These are phyloP conservation scores for Apaloderma vittatum DNA, from an alignment of 2,113 vertebrate genomes.

Conservation along the genomic window DNA sequence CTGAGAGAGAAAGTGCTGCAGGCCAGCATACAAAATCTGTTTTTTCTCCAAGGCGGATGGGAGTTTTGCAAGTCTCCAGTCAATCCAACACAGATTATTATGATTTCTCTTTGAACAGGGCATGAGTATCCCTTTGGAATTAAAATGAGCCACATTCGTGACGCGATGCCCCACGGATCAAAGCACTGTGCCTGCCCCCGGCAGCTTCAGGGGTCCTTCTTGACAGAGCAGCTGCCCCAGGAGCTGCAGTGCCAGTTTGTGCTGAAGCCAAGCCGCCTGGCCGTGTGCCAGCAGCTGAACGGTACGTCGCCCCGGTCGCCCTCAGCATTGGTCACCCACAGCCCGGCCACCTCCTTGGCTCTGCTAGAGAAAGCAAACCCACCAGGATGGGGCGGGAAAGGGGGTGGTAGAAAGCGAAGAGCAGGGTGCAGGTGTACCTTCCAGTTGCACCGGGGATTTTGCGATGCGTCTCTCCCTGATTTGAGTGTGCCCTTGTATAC, in stretches of 20 bases:
- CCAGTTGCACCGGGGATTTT: background rate
- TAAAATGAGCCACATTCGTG: constrained; percentile 94
- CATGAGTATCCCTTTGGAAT: constrained; percentile 96
- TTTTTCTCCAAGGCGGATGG: constrained; percentile 11
- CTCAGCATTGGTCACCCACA: background rate
- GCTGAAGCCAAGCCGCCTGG: constrained; percentile 87
- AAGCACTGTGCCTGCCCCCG: constrained; percentile 76
- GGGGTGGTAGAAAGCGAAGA: background rate
- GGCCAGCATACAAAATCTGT: background rate
- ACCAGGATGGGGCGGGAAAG: background rate
- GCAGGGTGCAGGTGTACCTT: background rate
- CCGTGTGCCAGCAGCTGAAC: constrained; percentile 72
- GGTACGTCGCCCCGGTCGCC: constrained; percentile 74
- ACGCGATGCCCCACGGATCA: constrained; percentile 76
- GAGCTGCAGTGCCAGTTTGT: constrained; percentile 96
- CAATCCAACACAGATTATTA: constrained; percentile 15
- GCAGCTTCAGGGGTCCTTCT: constrained; percentile 83
- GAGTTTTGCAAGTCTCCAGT: background rate
- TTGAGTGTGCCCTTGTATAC: background rate
- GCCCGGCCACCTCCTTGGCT: background rate
- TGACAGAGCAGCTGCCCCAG: constrained; percentile 87
- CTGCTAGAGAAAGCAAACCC: background rate
- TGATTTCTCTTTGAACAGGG: constrained; percentile 80
- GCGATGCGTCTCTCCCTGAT: background rate
- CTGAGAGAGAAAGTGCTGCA: background rate